Conservation (phyloP, 2,113 vertebrate species). For the Hippocampus mohnikei region DNA sequence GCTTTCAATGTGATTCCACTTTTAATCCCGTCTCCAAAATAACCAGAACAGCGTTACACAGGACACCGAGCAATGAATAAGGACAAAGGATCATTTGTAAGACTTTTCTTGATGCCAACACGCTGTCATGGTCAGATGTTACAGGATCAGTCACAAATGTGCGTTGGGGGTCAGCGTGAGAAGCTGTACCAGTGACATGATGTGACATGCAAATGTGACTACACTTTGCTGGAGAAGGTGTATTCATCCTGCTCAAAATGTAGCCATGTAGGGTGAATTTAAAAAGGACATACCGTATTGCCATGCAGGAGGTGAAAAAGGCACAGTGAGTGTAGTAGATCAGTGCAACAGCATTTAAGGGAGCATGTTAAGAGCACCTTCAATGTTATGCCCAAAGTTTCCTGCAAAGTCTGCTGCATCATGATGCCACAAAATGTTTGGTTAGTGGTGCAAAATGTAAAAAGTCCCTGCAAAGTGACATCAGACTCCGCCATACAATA, state of each 20-base stretch:
- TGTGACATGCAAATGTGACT: not conserved
- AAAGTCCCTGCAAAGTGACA: not conserved
- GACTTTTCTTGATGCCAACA: constrained; percentile 4
- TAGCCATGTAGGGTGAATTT: not conserved
- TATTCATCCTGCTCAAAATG: not conserved
- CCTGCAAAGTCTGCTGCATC: not conserved
- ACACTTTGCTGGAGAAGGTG: not conserved
- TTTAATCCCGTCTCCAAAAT: no score
- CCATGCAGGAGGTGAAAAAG: not conserved
- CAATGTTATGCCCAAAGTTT: not conserved
- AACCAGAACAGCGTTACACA: not conserved
- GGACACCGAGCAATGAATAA: not conserved
- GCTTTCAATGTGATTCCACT: no score
- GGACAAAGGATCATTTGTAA: constrained; percentile 9
- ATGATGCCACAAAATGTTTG: not conserved
- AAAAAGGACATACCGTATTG: constrained; percentile 16
- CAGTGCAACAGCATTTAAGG: not conserved
- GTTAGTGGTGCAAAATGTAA: not conserved
- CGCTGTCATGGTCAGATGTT: not conserved
- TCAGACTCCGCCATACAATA: not conserved
- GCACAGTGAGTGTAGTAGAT: not conserved
- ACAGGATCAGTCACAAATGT: constrained; percentile 23
- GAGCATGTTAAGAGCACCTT: constrained; percentile 35
- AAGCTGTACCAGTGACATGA: not conserved
- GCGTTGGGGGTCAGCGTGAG: not conserved